Conservation (phyloP, 2,797 vertebrate genomes). For the Uromys caudimaculatus region DNA sequence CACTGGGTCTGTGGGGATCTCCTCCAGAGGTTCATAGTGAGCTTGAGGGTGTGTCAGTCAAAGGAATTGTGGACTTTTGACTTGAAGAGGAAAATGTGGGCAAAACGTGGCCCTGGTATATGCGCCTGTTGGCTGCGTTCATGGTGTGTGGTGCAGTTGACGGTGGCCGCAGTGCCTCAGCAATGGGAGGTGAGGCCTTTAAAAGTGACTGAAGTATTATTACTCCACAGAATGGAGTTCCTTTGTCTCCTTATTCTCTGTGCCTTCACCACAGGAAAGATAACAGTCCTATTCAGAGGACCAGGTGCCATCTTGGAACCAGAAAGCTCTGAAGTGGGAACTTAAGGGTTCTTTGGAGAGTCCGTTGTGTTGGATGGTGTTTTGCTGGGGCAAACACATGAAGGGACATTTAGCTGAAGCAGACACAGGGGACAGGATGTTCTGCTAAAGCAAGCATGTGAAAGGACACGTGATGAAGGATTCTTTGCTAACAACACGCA, state of each 20-base stretch:
- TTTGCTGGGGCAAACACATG: no score
- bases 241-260: not conserved
- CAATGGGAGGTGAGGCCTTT: not conserved
- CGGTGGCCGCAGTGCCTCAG: not conserved
- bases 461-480: no score
- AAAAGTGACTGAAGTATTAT: not conserved
- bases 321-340: not conserved
- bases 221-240: not conserved
- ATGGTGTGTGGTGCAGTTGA: accelerated
- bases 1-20: not conserved
- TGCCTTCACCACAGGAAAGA: no score
- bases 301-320: no score
- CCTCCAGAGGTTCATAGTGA: accelerated
- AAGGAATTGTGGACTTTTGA: accelerated
- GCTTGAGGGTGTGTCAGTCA: accelerated
- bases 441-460: no score
- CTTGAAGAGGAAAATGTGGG: accelerated
- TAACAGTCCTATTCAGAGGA: no score
- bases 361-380: not conserved
- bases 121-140: accelerated
- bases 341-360: not conserved
- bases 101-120: accelerated
- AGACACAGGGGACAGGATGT: no score
- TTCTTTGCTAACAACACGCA: no score
- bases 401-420: no score